phyloP scores from a whole-genome alignment of 2,797 vertebrate species.

The Miichthys miiuy region DNA sequence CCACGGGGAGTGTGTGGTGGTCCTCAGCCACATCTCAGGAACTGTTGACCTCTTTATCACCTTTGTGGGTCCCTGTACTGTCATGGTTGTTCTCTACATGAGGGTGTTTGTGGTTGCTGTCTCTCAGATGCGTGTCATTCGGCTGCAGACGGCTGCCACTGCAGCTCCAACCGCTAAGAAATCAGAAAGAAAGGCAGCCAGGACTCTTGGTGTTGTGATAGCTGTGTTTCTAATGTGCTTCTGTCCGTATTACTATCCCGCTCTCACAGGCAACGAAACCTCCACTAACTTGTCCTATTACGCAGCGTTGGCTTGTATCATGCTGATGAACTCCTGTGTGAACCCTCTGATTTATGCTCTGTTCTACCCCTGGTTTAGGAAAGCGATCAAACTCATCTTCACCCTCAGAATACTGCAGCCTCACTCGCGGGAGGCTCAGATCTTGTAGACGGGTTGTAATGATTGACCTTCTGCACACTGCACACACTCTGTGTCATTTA shows the following conservation, averaged over 20 bases:
- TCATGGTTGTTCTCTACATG: conserved; percentile 68
- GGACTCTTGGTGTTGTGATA: conserved; percentile 63
- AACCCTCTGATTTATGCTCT: conserved; percentile 77
- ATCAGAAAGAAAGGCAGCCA: conserved; percentile 72
- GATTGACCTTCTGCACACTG: too few relatives aligned
- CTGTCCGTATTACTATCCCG: conserved; percentile 64
- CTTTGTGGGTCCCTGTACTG: conserved; percentile 47
- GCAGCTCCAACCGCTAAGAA: neutral
- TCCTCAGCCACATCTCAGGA: conserved; percentile 5
- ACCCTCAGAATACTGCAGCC: conserved; percentile 62
- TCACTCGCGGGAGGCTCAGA: conserved; percentile 6
- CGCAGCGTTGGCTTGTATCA: conserved; percentile 46
- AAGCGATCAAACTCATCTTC: conserved; percentile 63
- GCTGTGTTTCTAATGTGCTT: conserved; percentile 67
- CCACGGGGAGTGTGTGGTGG: conserved; percentile 63
- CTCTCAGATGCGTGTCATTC: conserved; percentile 51
- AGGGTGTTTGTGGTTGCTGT: conserved; percentile 67
- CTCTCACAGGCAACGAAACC: conserved; percentile 21
- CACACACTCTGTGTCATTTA: too few relatives aligned
- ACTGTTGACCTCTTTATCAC: conserved; percentile 49
- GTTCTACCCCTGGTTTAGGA: conserved; percentile 77
- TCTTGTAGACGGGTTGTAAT: conserved; percentile 30
- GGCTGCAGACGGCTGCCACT: neutral
- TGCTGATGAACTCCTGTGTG: conserved; percentile 63
- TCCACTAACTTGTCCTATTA: conserved; percentile 26